These are phyloP conservation scores for Nannobrachium achirus DNA, from an alignment of 2,113 vertebrate species.

Conservation along the genomic window DNA sequence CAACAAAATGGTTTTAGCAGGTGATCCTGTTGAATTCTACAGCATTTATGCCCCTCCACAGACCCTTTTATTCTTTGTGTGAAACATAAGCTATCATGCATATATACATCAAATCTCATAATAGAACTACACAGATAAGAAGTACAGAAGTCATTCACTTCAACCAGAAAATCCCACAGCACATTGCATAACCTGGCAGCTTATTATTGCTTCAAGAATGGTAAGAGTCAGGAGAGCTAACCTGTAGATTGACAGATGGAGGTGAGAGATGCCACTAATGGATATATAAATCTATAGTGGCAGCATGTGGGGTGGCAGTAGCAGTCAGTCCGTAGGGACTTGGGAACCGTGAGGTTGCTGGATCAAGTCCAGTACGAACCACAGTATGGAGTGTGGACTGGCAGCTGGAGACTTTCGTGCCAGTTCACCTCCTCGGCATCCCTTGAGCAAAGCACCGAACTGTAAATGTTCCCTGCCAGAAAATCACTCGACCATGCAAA, in stretches of 20 bases:
- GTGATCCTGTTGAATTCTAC: no score
- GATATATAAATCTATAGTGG: conserved; percentile 18
- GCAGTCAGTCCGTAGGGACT: no score
- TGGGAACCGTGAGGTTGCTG: no score
- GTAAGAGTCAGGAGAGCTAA: conserved; percentile 1
- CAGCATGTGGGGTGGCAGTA: not conserved
- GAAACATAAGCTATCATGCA: conserved; percentile 31
- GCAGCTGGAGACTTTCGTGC: no score
- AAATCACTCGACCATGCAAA: no score
- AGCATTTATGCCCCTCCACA: not conserved
- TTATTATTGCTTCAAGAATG: conserved; percentile 46
- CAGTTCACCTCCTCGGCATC: no score
- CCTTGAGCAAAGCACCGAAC: no score
- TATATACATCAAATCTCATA: conserved; percentile 26
- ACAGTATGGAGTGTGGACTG: no score
- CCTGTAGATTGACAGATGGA: not conserved
- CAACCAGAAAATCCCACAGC: conserved; percentile 16
- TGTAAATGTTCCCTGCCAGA: no score
- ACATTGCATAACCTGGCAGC: conserved; percentile 23
- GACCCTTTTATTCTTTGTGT: conserved; percentile 17
- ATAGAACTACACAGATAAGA: conserved; percentile 25
- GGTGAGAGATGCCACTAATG: conserved; percentile 7
- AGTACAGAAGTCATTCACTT: conserved; percentile 21
- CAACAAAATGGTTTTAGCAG: no score
- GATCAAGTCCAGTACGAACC: no score